Evolutionary conservation across 2,888 invertebrate species (phyloP).

Genomic region (Lasioglossum pauxillum): DNA sequence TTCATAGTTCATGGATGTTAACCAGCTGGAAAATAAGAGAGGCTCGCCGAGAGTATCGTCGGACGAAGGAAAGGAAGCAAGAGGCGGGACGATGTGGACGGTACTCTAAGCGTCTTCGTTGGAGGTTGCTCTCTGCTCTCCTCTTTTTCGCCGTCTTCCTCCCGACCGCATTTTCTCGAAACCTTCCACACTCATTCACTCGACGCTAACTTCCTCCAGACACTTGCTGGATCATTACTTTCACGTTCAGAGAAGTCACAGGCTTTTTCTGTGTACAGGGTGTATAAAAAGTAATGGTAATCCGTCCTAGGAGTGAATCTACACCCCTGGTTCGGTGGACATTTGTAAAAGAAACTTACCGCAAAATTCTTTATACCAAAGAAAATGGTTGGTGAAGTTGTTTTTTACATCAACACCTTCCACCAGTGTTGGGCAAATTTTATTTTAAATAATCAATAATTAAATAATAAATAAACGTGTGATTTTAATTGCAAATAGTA

Average conservation of each 20-base stretch:
- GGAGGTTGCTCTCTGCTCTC: slow-evolving; percentile 32
- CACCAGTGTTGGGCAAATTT: no score
- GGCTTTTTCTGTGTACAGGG: background rate
- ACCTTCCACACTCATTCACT: background rate
- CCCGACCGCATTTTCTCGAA: slow-evolving; percentile 41
- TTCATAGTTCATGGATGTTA: slow-evolving; percentile 74
- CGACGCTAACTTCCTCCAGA: slow-evolving; percentile 14
- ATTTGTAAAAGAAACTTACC: no score
- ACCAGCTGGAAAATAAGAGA: slow-evolving; percentile 74
- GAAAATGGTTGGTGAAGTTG: no score
- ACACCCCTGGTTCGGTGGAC: no score
- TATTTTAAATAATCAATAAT: no score
- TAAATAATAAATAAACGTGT: no score
- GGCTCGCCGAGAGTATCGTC: slow-evolving; percentile 48
- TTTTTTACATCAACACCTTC: no score
- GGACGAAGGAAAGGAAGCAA: slow-evolving; percentile 56
- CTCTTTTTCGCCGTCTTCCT: slow-evolving; percentile 28
- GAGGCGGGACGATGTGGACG: slow-evolving; percentile 41
- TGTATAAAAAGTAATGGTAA: no score
- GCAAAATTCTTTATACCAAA: no score
- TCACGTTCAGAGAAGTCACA: background rate
- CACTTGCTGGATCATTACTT: background rate
- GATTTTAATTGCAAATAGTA: no score
- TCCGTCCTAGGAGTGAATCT: no score
- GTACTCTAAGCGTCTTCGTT: slow-evolving; percentile 48